phyloP scores from a whole-genome alignment of 2,797 vertebrate genomes.

The Xenops minutus region DNA sequence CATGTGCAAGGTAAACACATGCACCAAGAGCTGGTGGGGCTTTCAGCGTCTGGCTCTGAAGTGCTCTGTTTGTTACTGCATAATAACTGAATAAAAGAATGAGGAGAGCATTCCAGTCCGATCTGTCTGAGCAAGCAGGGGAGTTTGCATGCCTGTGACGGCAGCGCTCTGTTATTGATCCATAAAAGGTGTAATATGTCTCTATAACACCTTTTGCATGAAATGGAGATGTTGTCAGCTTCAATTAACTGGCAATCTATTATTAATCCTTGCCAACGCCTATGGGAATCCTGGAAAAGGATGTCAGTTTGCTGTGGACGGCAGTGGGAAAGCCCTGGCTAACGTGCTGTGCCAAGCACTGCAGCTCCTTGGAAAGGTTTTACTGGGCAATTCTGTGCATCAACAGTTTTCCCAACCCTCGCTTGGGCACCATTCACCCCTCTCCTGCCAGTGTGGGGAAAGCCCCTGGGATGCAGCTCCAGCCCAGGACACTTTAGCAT shows the following conservation, averaged over 20 bases:
- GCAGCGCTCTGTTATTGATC: background rate
- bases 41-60: background rate
- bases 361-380: background rate
- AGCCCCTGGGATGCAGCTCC: background rate
- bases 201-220: background rate
- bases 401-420: background rate
- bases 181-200: background rate
- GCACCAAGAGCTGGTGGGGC: background rate
- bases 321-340: background rate
- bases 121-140: rapidly evolving
- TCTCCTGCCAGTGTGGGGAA: rapidly evolving
- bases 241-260: conserved; percentile 21
- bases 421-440: rapidly evolving
- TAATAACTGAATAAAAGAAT: background rate
- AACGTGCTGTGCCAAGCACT: background rate
- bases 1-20: rapidly evolving
- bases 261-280: background rate
- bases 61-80: background rate
- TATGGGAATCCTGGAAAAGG: background rate
- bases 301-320: background rate
- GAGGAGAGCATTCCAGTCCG: background rate
- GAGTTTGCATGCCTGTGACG: background rate
- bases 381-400: background rate
- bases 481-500: background rate
- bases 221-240: conserved; percentile 15